Evolutionary conservation across 2,797 vertebrate genomes (phyloP), one percentile per base, ranked within the genome.

Genomic region (Eremophila alpestris): DNA sequence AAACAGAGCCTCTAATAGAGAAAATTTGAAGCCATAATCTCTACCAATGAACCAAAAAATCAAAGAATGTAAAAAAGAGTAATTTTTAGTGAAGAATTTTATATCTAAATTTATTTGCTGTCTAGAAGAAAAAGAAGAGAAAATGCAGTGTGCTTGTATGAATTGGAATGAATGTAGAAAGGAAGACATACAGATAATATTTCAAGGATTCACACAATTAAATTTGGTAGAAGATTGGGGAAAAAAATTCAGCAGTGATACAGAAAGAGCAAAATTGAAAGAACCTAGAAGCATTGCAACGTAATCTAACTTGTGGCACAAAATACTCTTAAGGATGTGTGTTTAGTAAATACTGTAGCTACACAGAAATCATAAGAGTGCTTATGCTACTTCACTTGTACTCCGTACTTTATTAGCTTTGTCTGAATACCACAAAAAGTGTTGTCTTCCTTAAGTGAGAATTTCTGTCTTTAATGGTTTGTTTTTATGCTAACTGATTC

Each of bases 251-350:
- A 84, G 2, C 45, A 75, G 43, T 24, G 32, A 45, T 14, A 36
- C 6, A 55, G 16, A 70, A 80, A 65, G 22, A 56, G 67, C 26
- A 59, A 79, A 76, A 71, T 6, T 9, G 10, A 62, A 83, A 85
- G 5, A 54, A 56, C 19, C 3, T 14, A 52, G 27, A 78, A 43
- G 3, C 0, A 0, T 16, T 65, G 24, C 14, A 78, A 22, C 29
- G 3, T 10, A 74, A 45, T 48, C 5, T 38, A 52, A 63, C 13
- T n/a, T 64, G 17, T 2, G 7, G 5, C 7, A 58, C 24, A 65
- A 80, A 77, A 68, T n/a, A 3, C 1, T 48, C 18, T 24, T 64
- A 49, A 7, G 2, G 18, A 48, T 38, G 12, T 1, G 0, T 51
- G 5, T 49, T 79, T 55, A 58, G 12, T 64, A 38, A 55, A 21